Base-by-base conservation (phyloP, 2,888 invertebrate species). In the Dynastes hyllus region DNA sequence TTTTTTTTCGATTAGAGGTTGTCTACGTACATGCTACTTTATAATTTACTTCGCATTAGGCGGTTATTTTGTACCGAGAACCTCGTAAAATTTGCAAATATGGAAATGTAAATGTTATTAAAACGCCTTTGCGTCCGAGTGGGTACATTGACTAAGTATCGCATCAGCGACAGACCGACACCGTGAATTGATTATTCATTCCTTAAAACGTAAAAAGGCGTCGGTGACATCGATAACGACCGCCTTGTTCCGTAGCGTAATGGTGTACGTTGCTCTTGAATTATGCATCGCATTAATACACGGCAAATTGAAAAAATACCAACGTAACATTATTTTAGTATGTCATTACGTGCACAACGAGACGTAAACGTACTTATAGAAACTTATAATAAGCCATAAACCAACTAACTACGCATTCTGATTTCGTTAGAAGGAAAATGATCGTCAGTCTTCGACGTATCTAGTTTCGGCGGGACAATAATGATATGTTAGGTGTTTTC, bases 151-250 rank as follows among this genome's bases (percentile, higher is more conserved):
- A 16, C 22, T 58, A 22, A 22, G n/a, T 58, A 58, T 8, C 55
- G 55, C 55, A 58, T 58, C 55, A 58, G 55, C 55, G 16, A 58
- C 55, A 2, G 11, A 51, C 29, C 22, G 69, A 53, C n/a, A 70
- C 70, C 22, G 32, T 11, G 53, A 13, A 70, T 70, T 13, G 55
- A 51, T 70, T 70, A 70, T 70, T 70, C 70, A 70, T 70, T 53
- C 32, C 53, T 70, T 70, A 70, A 53, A 70, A 51, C 53, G 70
- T 16, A 51, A 70, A 51, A 51, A 70, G 70, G 70, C 70, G 70
- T 53, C n/a, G 70, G 70, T 53, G 53, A 70, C n/a, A 70, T 2
- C 8, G 32, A 53, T 53, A 53, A 70, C 70, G 53, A n/a, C 32
- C 32, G 29, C 53, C 29, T 27, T 70, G 53, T 16, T 70, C 13